Evolutionary conservation across 2,888 invertebrate genomes (phyloP).

Genomic region (Diarsia brunnea): DNA sequence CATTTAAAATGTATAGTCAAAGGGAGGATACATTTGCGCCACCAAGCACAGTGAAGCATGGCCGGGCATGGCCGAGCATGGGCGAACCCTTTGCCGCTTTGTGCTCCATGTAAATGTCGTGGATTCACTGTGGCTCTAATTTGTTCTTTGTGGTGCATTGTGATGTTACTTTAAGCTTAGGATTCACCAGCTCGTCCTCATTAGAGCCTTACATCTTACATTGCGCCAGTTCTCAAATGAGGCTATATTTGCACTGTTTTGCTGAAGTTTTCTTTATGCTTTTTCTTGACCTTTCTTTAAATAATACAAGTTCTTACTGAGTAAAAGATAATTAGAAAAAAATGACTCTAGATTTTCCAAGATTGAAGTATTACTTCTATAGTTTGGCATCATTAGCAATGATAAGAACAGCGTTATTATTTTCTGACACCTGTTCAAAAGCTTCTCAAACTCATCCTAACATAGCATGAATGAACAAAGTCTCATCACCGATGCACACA

Average conservation of each 20-base stretch:
- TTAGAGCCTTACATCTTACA: conserved; percentile 41
- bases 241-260: conserved; percentile 32
- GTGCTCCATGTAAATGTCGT: conserved; percentile 50
- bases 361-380: not conserved
- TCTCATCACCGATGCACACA: conserved; percentile 8
- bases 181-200: conserved; percentile 46
- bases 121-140: conserved; percentile 43
- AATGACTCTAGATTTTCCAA: not conserved
- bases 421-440: not conserved
- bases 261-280: conserved; percentile 9
- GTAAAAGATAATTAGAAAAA: not conserved
- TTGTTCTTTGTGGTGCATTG: conserved; percentile 58
- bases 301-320: not conserved
- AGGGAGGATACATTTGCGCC: conserved; percentile 53
- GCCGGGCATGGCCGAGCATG: conserved; percentile 17
- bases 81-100: conserved; percentile 42
- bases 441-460: not conserved
- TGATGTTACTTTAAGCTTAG: conserved; percentile 48
- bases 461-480: not conserved
- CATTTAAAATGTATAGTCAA: conserved; percentile 61
- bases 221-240: conserved; percentile 41
- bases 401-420: not conserved
- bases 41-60: conserved; percentile 17
- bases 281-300: conserved; percentile 18
- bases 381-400: not conserved